Conservation (phyloP, 2,113 vertebrate genomes). For the Rhinopomastus cyanomelas region DNA sequence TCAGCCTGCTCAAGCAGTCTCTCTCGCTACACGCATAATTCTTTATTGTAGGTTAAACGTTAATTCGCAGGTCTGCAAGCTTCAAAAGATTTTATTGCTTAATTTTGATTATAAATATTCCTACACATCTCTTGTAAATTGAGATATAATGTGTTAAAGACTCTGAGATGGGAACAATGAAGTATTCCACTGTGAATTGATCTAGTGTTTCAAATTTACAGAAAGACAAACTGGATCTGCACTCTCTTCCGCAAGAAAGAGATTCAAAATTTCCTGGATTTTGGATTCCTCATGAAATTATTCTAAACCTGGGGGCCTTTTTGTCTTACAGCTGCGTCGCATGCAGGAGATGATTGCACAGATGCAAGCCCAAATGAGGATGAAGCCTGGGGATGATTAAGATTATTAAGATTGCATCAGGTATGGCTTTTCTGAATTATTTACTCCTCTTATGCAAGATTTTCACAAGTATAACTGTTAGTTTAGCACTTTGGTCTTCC, state of each 20-base stretch:
- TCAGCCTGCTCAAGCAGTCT: not conserved
- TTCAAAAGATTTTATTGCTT: not conserved
- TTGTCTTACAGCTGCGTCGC: slow-evolving; percentile 77
- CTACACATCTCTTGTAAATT: not conserved
- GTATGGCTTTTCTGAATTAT: slow-evolving; percentile 11
- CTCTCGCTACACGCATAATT: not conserved
- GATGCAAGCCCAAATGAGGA: slow-evolving; percentile 90
- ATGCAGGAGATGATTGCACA: slow-evolving; percentile 91
- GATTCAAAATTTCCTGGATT: not conserved
- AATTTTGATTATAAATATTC: not conserved
- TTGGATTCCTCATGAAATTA: not conserved
- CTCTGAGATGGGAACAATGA: not conserved
- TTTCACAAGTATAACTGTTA: not conserved
- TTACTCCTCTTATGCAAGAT: not conserved
- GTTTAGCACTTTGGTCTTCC: not conserved
- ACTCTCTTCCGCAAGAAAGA: not conserved
- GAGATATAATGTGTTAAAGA: not conserved
- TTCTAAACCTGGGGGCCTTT: not conserved
- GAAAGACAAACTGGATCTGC: not conserved
- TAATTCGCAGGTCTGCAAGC: not conserved
- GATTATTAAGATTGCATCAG: not conserved
- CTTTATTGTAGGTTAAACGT: not conserved
- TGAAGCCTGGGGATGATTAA: slow-evolving; percentile 84
- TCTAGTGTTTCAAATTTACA: not conserved
- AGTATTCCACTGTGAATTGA: not conserved